Evolutionary conservation across 2,113 vertebrate genomes (phyloP), one percentile per base, ranked within the genome.

Genomic region (Anhinga rufa): DNA sequence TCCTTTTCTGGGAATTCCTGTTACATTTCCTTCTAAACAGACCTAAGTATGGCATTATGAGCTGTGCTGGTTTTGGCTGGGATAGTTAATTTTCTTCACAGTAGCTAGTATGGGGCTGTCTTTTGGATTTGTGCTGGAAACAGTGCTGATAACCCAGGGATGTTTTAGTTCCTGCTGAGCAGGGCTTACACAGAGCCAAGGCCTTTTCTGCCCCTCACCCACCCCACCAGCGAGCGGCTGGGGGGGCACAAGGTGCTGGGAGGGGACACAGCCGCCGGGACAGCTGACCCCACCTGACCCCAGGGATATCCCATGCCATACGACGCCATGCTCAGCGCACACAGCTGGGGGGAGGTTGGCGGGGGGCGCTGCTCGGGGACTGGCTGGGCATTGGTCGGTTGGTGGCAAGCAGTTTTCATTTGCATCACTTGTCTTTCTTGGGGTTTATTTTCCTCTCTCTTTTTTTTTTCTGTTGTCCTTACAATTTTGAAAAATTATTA

Each of bases 81-180:
- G n/a, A 9, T 6, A 46, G 19, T 46, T 76, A 7, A n/a, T 19
- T 75, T 79, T 51, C 24, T 66, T 57, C 52, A 54, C 0, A 46
- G n/a, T 2, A 82, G 48, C 42, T 28, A 0, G 3, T 12, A 8
- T 0, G 21, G 49, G 18, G 42, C 48, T 21, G 1, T 29, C 32
- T 22, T 82, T 22, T 82, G 68, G 24, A 32, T 74, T 57, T 69
- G 12, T 58, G 31, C 57, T 57, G 40, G 2, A 71, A 58, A 57
- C 46, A 38, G 17, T 6, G 8, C 7, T 89, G 77, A 1, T 49
- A 36, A n/a, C 3, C 11, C 17, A n/a, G 15, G 10, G 42, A 29
- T 42, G n/a, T 18, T 82, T 75, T 51, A 9, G 14, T 4, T 26
- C 10, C 1, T 26, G 18, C 40, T 79, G 60, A 78, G 51, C 29